Evolutionary conservation across 2,888 invertebrate species (phyloP).

Genomic region (Perithous albicinctus): DNA sequence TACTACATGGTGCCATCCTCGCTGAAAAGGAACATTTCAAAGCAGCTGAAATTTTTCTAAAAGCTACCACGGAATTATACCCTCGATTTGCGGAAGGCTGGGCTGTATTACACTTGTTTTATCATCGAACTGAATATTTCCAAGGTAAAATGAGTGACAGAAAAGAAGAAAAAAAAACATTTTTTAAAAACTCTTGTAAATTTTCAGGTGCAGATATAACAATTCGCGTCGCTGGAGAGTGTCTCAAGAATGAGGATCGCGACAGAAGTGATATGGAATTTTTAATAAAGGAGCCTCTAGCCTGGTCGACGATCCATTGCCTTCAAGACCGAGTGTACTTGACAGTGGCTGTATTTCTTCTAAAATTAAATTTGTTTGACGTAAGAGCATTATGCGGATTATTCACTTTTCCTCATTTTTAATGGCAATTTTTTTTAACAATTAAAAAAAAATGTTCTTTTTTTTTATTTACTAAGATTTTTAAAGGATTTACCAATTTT

Average conservation of each 20-base stretch:
- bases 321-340: conserved; percentile 70
- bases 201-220: conserved; percentile 74
- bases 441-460: too few species aligned
- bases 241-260: conserved; percentile 69
- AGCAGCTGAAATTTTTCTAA: conserved; percentile 76
- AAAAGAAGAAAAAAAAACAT: neutral
- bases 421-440: too few species aligned
- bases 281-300: conserved; percentile 72
- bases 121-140: conserved; percentile 74
- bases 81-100: conserved; percentile 77
- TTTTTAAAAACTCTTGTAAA: neutral
- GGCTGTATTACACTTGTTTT: conserved; percentile 76
- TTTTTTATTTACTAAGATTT: too few species aligned
- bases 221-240: conserved; percentile 74
- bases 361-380: conserved; percentile 75
- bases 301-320: conserved; percentile 75
- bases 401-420: too few species aligned
- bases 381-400: too few species aligned
- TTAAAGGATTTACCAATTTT: too few species aligned
- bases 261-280: conserved; percentile 47
- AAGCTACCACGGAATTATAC: conserved; percentile 72
- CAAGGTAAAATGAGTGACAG: conserved; percentile 69
- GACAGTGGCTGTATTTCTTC: conserved; percentile 69
- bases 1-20: conserved; percentile 74
- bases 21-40: conserved; percentile 68